Conservation (phyloP, 2,888 invertebrate species). For the Athrips mouffetella region DNA sequence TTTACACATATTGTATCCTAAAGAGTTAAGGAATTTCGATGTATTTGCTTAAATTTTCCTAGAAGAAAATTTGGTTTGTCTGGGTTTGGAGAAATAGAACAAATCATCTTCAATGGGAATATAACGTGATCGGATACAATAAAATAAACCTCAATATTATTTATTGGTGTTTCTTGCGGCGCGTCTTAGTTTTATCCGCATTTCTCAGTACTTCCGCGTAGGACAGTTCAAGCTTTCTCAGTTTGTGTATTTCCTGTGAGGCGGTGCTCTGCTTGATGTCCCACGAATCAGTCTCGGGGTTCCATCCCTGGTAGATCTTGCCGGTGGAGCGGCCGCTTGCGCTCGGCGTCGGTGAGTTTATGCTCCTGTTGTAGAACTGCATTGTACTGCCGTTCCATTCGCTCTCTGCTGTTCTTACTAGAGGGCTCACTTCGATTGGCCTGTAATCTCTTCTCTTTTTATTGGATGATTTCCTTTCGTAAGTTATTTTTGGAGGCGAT, state of each 20-base stretch:
- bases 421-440: conserved; percentile 74
- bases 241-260: conserved; percentile 89
- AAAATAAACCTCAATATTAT: conserved; percentile 30
- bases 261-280: conserved; percentile 82
- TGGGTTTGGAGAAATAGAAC: no score
- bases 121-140: neutral
- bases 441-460: conserved; percentile 79
- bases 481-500: conserved; percentile 81
- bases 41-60: no score
- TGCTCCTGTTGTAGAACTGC: conserved; percentile 82
- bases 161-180: conserved; percentile 76
- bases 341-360: conserved; percentile 80
- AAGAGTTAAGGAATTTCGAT: no score
- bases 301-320: conserved; percentile 72
- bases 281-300: conserved; percentile 69
- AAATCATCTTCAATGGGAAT: neutral
- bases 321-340: conserved; percentile 68
- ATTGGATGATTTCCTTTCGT: conserved; percentile 70
- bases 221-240: conserved; percentile 88
- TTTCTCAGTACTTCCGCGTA: conserved; percentile 91
- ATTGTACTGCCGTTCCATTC: conserved; percentile 86
- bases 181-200: conserved; percentile 78
- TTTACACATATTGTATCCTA: no score
- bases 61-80: no score
- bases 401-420: conserved; percentile 56